Percentiles rank a stretch among this genome's conserved stretches.
Conservation (phyloP, 1,140 invertebrate genomes). For the Rhopalosiphum padi region DNA sequence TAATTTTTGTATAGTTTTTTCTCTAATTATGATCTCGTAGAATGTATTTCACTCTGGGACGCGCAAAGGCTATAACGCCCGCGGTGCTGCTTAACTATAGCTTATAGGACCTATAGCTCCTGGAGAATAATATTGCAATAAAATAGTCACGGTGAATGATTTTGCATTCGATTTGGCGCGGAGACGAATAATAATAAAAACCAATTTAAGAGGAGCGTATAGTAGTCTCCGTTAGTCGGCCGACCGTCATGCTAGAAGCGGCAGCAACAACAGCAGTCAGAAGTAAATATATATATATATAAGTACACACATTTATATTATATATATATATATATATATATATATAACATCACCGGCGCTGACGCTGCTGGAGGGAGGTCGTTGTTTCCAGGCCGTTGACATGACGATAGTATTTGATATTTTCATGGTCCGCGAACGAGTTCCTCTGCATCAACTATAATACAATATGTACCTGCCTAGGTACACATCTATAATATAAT, state of each 20-base stretch:
- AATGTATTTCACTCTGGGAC: not conserved
- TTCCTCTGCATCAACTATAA: not conserved
- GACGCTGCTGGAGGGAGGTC: not conserved
- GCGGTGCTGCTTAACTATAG: not conserved
- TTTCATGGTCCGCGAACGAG: slow-evolving; percentile 36
- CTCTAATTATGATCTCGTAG: not conserved
- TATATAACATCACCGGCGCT: not conserved
- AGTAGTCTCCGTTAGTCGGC: slow-evolving; percentile 35
- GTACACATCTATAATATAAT: not conserved
- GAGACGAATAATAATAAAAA: not conserved
- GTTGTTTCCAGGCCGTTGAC: slow-evolving; percentile 48
- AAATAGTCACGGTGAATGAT: not conserved
- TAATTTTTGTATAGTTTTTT: not conserved
- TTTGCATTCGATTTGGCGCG: not conserved
- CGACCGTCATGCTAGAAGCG: not conserved
- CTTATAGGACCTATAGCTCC: not conserved
- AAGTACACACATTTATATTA: not conserved
- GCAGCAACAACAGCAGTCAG: not conserved
- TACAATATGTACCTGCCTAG: not conserved
- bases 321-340: not conserved
- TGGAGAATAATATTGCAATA: not conserved
- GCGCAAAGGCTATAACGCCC: not conserved
- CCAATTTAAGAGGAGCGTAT: not conserved
- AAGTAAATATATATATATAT: not conserved
- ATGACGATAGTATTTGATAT: slow-evolving; percentile 28